Base-by-base conservation (phyloP, 2,797 vertebrate species). In the Salarias fasciatus region DNA sequence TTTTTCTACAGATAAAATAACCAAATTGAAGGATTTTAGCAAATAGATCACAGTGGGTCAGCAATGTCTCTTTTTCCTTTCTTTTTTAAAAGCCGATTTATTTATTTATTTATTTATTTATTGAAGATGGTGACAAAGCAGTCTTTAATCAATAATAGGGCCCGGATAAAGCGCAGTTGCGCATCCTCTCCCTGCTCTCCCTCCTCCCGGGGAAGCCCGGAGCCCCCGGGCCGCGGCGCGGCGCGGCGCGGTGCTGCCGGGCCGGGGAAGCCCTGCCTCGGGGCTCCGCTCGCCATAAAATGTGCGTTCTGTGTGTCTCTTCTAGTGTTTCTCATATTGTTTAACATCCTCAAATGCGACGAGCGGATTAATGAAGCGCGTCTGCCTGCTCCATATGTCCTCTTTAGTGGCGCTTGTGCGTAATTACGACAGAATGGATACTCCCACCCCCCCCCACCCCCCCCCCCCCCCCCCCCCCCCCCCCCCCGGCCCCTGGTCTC, bases 371-470 rank as follows among this genome's bases (percentile, higher is more conserved):
- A 83, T 81, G 75, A 33, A 68, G 67, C 67, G 79, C 84, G 84
- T 89, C 87, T 85, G 85, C 33, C 47, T 15, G 69, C 75, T 59
- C 86, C 88, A 89, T 85, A 91, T 89, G 88, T 70, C 84, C 69
- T 42, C 72, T 73, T 72, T 66, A 70, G 74, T 63, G 74, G 53
- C 55, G 79, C 80, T 85, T 66, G 77, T 73, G 72, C 60, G 73
- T 85, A 84, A 87, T 89, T 88, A 85, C 86, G 85, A 85, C 63
- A 58, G 49, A 80, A 75, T 60, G 64, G 79, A 55, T 47, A 45
- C 68, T 24, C 62, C 14, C 1, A 51, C 48, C 53, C 15, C 41
- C 41, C 42, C 45, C 1, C 67, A 53, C 48, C 30, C 51, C 18
- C 8, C 49, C 50, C 53, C 58, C 46, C 18, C 18, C 18, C 3